Conservation (phyloP, 2,888 invertebrate genomes). For the Caenorhabditis virilis region DNA sequence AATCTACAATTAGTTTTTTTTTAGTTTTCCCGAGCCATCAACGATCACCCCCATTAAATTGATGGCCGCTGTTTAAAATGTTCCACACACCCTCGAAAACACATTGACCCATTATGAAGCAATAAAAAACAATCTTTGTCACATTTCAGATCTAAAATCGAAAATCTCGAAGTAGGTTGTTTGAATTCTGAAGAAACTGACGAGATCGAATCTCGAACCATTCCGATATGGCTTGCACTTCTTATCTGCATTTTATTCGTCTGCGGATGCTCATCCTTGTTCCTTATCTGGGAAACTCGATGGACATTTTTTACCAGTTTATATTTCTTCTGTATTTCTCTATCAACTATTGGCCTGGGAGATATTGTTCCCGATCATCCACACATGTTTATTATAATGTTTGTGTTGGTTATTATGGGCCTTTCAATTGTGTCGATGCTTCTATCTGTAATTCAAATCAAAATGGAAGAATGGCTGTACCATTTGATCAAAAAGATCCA, state of each 20-base stretch:
- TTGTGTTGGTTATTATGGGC: constrained; percentile 90
- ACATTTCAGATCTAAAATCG: constrained; percentile 15
- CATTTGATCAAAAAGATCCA: constrained; percentile 62
- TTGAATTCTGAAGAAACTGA: constrained; percentile 12
- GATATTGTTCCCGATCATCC: constrained; percentile 76
- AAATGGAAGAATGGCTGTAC: constrained; percentile 68
- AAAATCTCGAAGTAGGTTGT: constrained; percentile 13
- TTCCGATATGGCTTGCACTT: constrained; percentile 86
- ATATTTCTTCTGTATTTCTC: constrained; percentile 94
- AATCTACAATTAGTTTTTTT: too few relatives aligned
- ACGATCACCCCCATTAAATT: too few relatives aligned
- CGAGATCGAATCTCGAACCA: constrained; percentile 47
- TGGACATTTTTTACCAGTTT: constrained; percentile 93
- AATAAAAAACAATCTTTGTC: not conserved
- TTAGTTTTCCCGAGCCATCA: too few relatives aligned
- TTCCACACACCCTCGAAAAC: not conserved
- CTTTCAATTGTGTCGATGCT: constrained; percentile 94
- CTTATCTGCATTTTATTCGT: constrained; percentile 84
- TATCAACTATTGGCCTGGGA: constrained; percentile 87
- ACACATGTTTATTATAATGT: constrained; percentile 85
- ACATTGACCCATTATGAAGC: not conserved
- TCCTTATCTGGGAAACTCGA: constrained; percentile 72
- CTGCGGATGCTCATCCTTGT: constrained; percentile 82
- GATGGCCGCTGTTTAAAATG: not conserved
- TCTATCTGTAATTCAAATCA: constrained; percentile 84